phyloP scores from a whole-genome alignment of 2,888 invertebrate genomes.

The Folsomia candida region DNA sequence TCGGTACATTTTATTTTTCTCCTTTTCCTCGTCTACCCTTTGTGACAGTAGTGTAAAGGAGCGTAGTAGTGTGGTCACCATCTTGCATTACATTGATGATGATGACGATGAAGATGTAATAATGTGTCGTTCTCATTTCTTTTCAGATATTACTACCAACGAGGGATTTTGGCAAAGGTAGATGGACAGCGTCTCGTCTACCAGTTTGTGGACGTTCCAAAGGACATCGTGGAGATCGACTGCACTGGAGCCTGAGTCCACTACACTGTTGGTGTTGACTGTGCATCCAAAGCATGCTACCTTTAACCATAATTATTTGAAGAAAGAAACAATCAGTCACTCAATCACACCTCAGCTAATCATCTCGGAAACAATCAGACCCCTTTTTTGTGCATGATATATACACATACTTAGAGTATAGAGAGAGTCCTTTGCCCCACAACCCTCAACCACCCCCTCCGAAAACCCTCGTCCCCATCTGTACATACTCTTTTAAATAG shows the following conservation, averaged over 20 bases:
- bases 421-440: too few relatives aligned
- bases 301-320: neutral
- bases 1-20: neutral
- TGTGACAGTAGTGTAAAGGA: neutral
- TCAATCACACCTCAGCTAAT: slow-evolving; percentile 31
- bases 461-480: too few relatives aligned
- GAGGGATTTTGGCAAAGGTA: slow-evolving; percentile 97
- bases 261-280: neutral
- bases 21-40: neutral
- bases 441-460: too few relatives aligned
- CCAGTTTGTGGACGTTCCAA: slow-evolving; percentile 98
- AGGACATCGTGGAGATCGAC: slow-evolving; percentile 96
- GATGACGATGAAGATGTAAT: too few relatives aligned
- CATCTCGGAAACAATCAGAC: slow-evolving; percentile 27
- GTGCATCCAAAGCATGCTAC: too few relatives aligned
- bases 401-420: too few relatives aligned
- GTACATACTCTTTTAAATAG: neutral
- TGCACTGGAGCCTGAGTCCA: slow-evolving; percentile 62
- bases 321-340: slow-evolving; percentile 10
- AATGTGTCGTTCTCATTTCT: neutral
- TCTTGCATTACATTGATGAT: too few relatives aligned
- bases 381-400: too few relatives aligned
- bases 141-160: slow-evolving; percentile 89
- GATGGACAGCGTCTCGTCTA: slow-evolving; percentile 98
- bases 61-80: neutral